Evolutionary conservation across 2,888 invertebrate species (phyloP), one percentile per base, ranked within the genome.

Genomic region (Drosophila robusta): DNA sequence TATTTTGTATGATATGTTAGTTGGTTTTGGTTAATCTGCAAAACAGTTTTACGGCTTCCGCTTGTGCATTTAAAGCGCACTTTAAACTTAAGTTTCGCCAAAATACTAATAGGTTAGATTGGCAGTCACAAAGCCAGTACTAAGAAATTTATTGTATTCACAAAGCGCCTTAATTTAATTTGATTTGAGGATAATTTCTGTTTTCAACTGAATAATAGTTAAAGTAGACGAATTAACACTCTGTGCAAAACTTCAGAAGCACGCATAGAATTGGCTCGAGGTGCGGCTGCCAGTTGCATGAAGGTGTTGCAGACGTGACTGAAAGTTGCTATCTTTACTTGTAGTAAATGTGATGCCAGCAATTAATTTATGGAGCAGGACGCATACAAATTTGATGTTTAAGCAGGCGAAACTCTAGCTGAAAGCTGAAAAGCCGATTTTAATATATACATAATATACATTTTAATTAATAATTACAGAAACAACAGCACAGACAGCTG

Each of bases 291-390:
- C 29, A 29, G 51, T 65, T 50, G 45, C 62, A 70, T 70, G 70
- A 66, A 39, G 46, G 6, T 18, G 58, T 39, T 45, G 36, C 67
- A 71, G 67, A 80, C 80, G 75, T 78, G 84, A 80, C 80, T 80
- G 70, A 65, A 80, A 84, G 68, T 84, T 80, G 52, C 51, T 54
- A 51, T 50, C 47, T 75, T 66, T 46, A 14, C 45, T 68, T 54
- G 58, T 55, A 56, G 58, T 52, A 46, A 42, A 39, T 74, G 34
- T 58, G 42, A 57, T 57, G 64, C 38, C 63, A 51, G 50, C 61
- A 80, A 77, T 80, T 73, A 83, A 73, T 76, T 76, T 76, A 57
- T 72, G 51, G 57, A 52, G 60, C 60, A 67, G 65, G 66, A 63
- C 41, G 68, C 62, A 70, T 74, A 46, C 68, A 78, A 74, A 70